These are phyloP conservation scores for Sebastes alutus DNA, from an alignment of 2,797 vertebrate species.

Conservation along the genomic window DNA sequence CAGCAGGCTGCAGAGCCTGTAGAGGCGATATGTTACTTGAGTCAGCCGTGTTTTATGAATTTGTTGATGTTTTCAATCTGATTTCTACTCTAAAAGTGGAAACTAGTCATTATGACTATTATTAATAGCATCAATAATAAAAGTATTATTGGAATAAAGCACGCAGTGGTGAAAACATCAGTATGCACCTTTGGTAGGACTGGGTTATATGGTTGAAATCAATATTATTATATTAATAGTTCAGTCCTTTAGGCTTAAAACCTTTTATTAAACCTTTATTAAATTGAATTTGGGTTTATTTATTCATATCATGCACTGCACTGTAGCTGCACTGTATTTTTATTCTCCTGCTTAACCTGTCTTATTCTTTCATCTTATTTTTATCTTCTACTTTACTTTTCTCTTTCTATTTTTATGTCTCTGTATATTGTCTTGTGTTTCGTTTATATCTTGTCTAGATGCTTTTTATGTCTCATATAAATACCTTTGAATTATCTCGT, in stretches of 20 bases:
- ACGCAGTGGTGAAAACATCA: not conserved
- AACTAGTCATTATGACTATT: not conserved
- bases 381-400: not conserved
- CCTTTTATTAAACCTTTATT: slow-evolving; percentile 18
- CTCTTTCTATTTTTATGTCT: not conserved
- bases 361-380: not conserved
- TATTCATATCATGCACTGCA: not conserved
- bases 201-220: not conserved
- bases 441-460: not conserved
- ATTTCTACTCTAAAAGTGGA: not conserved
- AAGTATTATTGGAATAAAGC: not conserved
- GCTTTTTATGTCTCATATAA: not conserved
- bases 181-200: not conserved
- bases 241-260: not conserved
- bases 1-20: not conserved
- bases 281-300: not conserved
- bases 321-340: not conserved
- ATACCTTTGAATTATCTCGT: not conserved
- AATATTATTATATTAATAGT: not conserved
- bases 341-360: not conserved
- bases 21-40: not conserved
- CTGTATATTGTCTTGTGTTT: not conserved
- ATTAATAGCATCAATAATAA: not conserved
- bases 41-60: not conserved
- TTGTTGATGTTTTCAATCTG: not conserved